Percentiles rank a stretch among this genome's conserved stretches.
Conservation (phyloP, 2,888 invertebrate species). For the Heliconius hortense region DNA sequence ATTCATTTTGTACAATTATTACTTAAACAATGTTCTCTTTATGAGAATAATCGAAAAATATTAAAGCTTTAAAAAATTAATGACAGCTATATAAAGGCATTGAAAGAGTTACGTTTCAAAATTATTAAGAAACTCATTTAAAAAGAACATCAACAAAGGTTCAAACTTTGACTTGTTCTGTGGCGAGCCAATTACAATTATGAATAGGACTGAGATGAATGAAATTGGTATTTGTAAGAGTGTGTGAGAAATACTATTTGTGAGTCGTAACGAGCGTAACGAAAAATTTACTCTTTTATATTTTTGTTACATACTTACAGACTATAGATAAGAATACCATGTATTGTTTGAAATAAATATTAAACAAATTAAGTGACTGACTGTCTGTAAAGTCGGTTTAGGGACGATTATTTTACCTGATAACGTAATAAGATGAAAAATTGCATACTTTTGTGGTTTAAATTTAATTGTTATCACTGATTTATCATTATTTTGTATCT, state of each 20-base stretch:
- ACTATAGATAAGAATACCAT: neutral
- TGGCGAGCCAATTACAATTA: constrained; percentile 3
- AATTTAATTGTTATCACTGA: too few species aligned
- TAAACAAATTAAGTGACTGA: too few species aligned
- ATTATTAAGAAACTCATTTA: constrained; percentile 4
- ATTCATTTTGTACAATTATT: constrained; percentile 8
- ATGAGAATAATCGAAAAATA: constrained; percentile 29
- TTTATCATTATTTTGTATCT: too few species aligned
- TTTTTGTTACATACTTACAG: neutral
- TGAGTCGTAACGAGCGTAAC: neutral
- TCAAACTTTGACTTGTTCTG: constrained; percentile 12
- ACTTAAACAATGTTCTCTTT: constrained; percentile 26
- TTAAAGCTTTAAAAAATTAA: constrained; percentile 10
- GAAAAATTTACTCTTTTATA: neutral
- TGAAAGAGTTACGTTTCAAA: constrained; percentile 14
- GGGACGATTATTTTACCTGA: too few species aligned
- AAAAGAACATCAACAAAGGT: constrained; percentile 11
- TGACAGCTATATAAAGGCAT: constrained; percentile 23
- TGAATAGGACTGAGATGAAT: constrained; percentile 18
- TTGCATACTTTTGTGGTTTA: too few species aligned
- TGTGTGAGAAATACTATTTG: neutral
- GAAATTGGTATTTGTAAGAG: neutral
- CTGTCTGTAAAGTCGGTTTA: too few species aligned
- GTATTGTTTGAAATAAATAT: neutral
- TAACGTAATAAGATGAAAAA: too few species aligned